Evolutionary conservation across 2,113 vertebrate genomes (phyloP).

Genomic region (Haemorhous mexicanus): DNA sequence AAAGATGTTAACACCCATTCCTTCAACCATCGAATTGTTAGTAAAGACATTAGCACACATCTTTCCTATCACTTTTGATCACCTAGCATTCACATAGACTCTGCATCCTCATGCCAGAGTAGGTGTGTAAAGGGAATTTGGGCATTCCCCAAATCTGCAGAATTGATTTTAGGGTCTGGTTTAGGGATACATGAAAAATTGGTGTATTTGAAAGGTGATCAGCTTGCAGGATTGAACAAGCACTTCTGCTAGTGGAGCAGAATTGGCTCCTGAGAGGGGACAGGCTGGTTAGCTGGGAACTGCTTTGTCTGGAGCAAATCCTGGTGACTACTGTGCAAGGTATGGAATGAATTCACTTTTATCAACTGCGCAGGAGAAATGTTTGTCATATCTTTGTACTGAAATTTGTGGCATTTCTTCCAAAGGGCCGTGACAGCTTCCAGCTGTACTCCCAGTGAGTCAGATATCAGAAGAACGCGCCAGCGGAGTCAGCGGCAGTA

Average conservation of each 20-base stretch:
- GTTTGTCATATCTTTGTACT: not conserved
- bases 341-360: not conserved
- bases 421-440: not conserved
- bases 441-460: not conserved
- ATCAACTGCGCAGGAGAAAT: not conserved
- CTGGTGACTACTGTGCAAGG: not conserved
- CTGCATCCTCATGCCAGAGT: no score
- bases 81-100: not conserved
- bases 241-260: not conserved
- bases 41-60: not conserved
- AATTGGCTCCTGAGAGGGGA: not conserved
- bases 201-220: not conserved
- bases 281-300: not conserved
- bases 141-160: not conserved
- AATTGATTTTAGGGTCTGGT: not conserved
- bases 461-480: fast-evolving
- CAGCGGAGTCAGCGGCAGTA: not conserved
- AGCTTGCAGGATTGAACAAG: not conserved
- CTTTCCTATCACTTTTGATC: not conserved
- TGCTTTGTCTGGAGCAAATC: not conserved
- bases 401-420: not conserved
- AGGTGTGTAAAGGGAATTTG: not conserved
- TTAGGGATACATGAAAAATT: not conserved
- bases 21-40: not conserved
- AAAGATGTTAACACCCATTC: not conserved